Conservation (phyloP, 2,113 vertebrate species). For the Trachemys scripta region DNA sequence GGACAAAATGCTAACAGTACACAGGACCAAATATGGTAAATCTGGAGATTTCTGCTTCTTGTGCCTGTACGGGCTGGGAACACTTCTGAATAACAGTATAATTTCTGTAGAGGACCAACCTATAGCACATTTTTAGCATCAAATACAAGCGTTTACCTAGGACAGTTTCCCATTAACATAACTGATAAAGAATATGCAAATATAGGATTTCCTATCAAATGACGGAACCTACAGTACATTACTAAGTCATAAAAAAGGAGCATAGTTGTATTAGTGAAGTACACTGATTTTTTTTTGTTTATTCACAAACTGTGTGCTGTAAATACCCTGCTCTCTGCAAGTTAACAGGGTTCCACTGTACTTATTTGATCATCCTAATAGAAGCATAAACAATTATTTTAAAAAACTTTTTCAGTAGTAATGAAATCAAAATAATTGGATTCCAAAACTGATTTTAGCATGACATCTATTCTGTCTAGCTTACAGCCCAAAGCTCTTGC, state of each 20-base stretch:
- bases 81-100: neutral
- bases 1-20: neutral
- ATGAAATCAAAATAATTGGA: neutral
- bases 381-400: too few species aligned
- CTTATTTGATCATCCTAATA: neutral
- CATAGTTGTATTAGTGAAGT: neutral
- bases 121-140: neutral
- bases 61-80: neutral
- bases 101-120: neutral
- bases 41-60: neutral
- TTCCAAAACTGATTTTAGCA: neutral
- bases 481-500: neutral
- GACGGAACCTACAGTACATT: neutral
- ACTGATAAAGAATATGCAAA: neutral
- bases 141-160: neutral
- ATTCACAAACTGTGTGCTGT: neutral
- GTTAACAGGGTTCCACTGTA: neutral
- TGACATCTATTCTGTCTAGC: neutral
- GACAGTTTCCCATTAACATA: neutral
- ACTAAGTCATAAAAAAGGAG: neutral
- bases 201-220: neutral
- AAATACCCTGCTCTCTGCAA: neutral
- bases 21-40: slow-evolving; percentile 70
- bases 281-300: too few species aligned
- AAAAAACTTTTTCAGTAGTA: neutral